Conservation (phyloP, 2,888 invertebrate species). For the Cremastobaeus sp. region DNA sequence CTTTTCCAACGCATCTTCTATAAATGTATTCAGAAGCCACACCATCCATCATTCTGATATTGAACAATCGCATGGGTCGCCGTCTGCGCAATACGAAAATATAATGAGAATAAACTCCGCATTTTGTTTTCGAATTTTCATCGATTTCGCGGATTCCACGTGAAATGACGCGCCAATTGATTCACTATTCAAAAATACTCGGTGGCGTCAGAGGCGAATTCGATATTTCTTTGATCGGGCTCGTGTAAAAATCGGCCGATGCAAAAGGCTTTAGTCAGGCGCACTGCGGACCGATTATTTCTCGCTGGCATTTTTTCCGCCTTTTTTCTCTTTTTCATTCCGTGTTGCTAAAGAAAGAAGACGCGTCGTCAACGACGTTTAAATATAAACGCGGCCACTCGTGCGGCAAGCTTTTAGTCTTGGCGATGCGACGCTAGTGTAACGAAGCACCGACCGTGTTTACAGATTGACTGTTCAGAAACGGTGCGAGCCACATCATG, state of each 20-base stretch:
- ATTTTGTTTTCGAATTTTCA: constrained; percentile 1
- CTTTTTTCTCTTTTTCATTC: constrained; percentile 13
- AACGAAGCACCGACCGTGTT: constrained; percentile 55
- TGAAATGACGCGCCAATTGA: constrained; percentile 48
- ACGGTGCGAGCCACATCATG: constrained; percentile 9
- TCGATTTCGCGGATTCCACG: constrained; percentile 23
- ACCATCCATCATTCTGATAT: constrained; percentile 6
- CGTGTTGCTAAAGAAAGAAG: constrained; percentile 59
- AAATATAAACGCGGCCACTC: constrained; percentile 76
- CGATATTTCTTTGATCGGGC: too few relatives aligned
- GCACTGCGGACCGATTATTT: constrained; percentile 8
- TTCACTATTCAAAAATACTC: constrained; percentile 83
- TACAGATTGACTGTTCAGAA: not conserved
- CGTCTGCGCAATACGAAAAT: constrained; percentile 13
- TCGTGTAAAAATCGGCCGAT: constrained; percentile 64
- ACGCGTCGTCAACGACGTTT: constrained; percentile 68
- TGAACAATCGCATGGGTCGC: constrained; percentile 5
- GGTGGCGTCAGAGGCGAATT: constrained; percentile 74
- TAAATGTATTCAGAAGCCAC: not conserved
- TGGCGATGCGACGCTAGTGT: constrained; percentile 72
- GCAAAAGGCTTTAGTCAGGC: constrained; percentile 14
- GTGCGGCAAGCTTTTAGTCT: constrained; percentile 74
- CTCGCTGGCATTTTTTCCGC: too few relatives aligned
- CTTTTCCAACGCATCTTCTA: too few relatives aligned
- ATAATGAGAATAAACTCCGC: constrained; percentile 23